A percentile compares a stretch with the other conserved stretches of the same genome.
Evolutionary conservation across 2,888 invertebrate genomes (phyloP).

Genomic region (Melipona beecheii): DNA sequence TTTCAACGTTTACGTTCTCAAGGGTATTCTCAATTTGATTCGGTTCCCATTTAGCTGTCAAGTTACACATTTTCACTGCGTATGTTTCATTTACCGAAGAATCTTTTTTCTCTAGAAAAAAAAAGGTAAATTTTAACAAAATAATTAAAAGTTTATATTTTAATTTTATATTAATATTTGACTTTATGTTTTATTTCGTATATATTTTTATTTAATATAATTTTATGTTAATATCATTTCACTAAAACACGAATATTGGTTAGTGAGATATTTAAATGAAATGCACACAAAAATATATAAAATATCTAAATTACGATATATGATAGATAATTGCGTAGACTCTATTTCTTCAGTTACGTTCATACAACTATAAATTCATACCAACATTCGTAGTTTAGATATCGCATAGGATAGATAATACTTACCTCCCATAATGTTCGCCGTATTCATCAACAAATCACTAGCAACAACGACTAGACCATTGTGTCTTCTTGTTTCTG

Average conservation of each 20-base stretch:
- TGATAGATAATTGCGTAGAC: not conserved
- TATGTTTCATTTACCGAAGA: slow-evolving; percentile 49
- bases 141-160: not conserved
- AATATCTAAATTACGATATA: not conserved
- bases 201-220: too few species aligned
- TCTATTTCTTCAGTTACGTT: too few species aligned
- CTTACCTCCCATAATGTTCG: slow-evolving; percentile 61
- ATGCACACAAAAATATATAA: not conserved
- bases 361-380: too few species aligned
- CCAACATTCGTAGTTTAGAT: not conserved
- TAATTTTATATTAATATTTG: not conserved
- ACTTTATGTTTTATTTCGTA: too few species aligned
- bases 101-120: slow-evolving; percentile 51
- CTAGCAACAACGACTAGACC: slow-evolving; percentile 78
- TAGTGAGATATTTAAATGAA: too few species aligned
- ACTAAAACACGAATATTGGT: too few species aligned
- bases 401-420: not conserved
- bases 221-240: too few species aligned
- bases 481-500: slow-evolving; percentile 79
- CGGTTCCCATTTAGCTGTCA: slow-evolving; percentile 85
- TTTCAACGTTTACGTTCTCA: slow-evolving; percentile 85
- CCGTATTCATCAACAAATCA: slow-evolving; percentile 72
- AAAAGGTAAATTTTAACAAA: not conserved
- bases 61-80: slow-evolving; percentile 76
- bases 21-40: slow-evolving; percentile 85